Percentiles rank a stretch among this genome's conserved stretches.
phyloP scores from a whole-genome alignment of 2,888 invertebrate genomes.

The Eristalis intricaria region DNA sequence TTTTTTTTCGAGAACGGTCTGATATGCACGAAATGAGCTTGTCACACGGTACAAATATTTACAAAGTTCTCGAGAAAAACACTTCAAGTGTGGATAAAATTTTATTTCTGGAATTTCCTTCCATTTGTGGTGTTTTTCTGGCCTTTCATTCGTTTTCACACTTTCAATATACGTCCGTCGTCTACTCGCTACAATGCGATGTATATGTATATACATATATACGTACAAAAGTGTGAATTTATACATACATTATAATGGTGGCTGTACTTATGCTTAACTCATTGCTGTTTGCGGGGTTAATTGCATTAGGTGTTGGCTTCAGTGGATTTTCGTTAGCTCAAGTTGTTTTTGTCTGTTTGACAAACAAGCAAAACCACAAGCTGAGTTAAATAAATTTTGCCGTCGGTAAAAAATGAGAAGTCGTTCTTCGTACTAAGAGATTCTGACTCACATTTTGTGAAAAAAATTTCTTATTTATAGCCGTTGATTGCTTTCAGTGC shows the following conservation, averaged over 20 bases:
- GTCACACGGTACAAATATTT: constrained; percentile 63
- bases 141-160: constrained; percentile 24
- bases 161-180: not conserved
- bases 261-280: not conserved
- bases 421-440: not conserved
- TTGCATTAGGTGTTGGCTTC: constrained; percentile 61
- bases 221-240: not conserved
- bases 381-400: constrained; percentile 52
- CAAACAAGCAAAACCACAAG: constrained; percentile 14
- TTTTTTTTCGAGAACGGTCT: constrained; percentile 13
- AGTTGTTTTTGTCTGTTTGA: constrained; percentile 52
- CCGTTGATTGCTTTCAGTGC: constrained; percentile 47
- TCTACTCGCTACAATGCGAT: not conserved
- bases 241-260: not conserved
- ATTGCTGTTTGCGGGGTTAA: constrained; percentile 43
- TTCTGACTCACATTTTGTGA: not conserved
- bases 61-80: constrained; percentile 59
- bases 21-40: constrained; percentile 53
- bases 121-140: constrained; percentile 13
- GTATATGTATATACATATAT: not conserved
- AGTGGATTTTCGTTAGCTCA: constrained; percentile 46
- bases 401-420: constrained; percentile 50
- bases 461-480: constrained; percentile 21
- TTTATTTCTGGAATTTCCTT: constrained; percentile 42
- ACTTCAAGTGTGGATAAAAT: constrained; percentile 40